Percentiles rank a stretch among this genome's conserved stretches.
Evolutionary conservation across 2,113 vertebrate species (phyloP).

Genomic region (Prolemur simus): DNA sequence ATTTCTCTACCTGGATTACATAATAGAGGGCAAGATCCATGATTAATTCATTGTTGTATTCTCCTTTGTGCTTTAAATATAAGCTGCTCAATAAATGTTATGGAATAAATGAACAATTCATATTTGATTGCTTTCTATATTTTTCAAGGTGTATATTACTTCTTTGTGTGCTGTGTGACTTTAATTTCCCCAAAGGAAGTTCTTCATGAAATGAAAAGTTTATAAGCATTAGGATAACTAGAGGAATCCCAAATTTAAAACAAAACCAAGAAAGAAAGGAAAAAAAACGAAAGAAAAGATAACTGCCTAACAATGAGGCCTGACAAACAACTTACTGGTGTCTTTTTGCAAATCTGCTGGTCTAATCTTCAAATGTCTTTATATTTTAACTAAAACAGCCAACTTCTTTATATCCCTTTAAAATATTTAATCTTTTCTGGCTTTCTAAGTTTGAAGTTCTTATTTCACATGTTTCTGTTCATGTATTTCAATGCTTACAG

Average conservation of each 20-base stretch:
- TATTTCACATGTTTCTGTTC: background rate
- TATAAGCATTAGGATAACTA: background rate
- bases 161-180: background rate
- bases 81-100: background rate
- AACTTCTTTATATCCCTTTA: background rate
- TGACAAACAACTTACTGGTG: background rate
- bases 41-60: background rate
- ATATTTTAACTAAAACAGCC: background rate
- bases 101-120: background rate
- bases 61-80: conserved; percentile 27
- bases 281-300: background rate
- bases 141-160: background rate
- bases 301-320: background rate
- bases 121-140: conserved; percentile 25
- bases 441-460: conserved; percentile 49
- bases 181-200: conserved; percentile 29
- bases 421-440: background rate
- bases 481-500: background rate
- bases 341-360: background rate
- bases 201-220: conserved; percentile 35
- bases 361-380: background rate
- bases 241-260: background rate
- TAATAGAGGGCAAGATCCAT: background rate
- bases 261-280: background rate
- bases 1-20: background rate